Percentiles rank a stretch among this genome's conserved stretches.
phyloP scores from a whole-genome alignment of 2,797 vertebrate species.

The Clarias pachynema region DNA sequence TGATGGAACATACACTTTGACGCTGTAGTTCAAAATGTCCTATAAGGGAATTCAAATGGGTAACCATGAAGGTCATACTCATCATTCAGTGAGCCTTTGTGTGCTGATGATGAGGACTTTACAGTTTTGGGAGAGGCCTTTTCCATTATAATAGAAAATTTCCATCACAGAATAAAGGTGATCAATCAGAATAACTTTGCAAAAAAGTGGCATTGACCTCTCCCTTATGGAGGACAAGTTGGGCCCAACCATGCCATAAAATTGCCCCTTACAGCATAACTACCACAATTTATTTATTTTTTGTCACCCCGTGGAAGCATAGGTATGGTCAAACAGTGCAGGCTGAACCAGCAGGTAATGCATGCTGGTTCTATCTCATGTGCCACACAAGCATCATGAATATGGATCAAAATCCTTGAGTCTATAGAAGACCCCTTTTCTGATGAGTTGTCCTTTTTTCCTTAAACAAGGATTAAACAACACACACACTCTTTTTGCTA shows the following conservation, averaged over 20 bases:
- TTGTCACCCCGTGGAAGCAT: background rate
- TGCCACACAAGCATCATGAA: background rate
- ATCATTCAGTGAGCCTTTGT: slow-evolving; percentile 10
- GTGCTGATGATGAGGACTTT: background rate
- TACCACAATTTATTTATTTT: background rate
- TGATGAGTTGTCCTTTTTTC: background rate
- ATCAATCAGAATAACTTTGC: slow-evolving; percentile 6
- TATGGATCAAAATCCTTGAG: background rate
- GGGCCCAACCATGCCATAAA: background rate
- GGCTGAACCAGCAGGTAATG: background rate
- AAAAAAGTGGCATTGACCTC: background rate
- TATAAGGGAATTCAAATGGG: background rate
- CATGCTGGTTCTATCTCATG: background rate
- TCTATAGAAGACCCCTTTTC: background rate
- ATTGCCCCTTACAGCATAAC: background rate
- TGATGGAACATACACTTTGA: background rate
- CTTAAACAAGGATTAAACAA: too few species aligned
- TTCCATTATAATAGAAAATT: background rate
- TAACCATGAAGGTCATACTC: background rate
- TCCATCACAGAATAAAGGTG: background rate
- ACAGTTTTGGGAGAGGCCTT: background rate
- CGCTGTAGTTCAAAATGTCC: background rate
- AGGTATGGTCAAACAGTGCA: background rate
- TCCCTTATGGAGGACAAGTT: background rate
- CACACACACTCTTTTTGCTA: too few species aligned